Base-by-base conservation (phyloP, 2,888 invertebrate species). In the Phymatocera aterrima region DNA sequence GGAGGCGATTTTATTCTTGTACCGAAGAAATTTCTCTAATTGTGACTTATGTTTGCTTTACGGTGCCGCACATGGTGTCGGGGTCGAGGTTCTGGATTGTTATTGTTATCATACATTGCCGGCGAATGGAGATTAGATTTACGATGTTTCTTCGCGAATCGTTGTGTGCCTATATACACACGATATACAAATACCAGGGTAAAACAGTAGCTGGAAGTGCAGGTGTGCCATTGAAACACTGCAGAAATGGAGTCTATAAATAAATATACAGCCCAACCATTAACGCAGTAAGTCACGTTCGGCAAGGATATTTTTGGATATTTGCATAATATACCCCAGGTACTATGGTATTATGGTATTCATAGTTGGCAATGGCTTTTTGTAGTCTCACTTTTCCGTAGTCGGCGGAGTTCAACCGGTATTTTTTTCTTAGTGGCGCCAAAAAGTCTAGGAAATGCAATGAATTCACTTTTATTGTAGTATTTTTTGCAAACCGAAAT, bases 241-340 rank as follows among this genome's bases (percentile, higher is more conserved):
- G 68, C 68, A 18, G 68, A 24, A 46, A 46, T 15, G 21, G 24
- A 43, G n/a, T 21, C 68, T 28, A 46, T 46, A 68, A 68, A 68
- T 68, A 46, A 43, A 68, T 68, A 43, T 24, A 68, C 28, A 46
- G 21, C 46, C 24, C 28, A 46, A 68, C 68, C 68, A 68, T 68
- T 46, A 40, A 46, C n/a, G n/a, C 68, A 28, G 40, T 46, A 43
- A 68, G 68, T 68, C 68, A 68, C 68, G 68, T 68, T 68, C 46
- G 43, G 6, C 24, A 6, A 12, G 46, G 43, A 34, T 68, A 43
- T 68, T 46, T 46, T 68, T 68, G 68, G 46, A 68, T 24, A 46
- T 68, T 28, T 68, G 43, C 43, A 28, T 24, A 68, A n/a, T n/a
- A n/a, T n/a, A n/a, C n/a, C n/a, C n/a, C n/a, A n/a, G n/a, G n/a